phyloP scores from a whole-genome alignment of 2,888 invertebrate species.

The Agelastica alni region DNA sequence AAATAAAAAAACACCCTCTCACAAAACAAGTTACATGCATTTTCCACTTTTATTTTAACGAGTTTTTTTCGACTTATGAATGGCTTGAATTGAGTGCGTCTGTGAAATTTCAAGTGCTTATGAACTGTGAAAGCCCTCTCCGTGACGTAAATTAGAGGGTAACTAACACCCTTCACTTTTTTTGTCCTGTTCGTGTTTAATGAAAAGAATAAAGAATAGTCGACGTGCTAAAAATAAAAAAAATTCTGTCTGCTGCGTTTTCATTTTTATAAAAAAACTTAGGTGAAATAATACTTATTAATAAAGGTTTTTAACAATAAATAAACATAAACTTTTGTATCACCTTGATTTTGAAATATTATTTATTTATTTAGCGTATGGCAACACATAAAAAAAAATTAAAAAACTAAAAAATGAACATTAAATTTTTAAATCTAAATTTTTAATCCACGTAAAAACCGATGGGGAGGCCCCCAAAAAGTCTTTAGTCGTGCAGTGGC shows the following conservation, averaged over 20 bases:
- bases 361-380: no score
- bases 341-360: no score
- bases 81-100: slow-evolving; percentile 11
- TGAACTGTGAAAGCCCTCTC: slow-evolving; percentile 15
- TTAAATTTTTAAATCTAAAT: no score
- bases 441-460: no score
- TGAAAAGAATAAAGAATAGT: slow-evolving; percentile 10
- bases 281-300: no score
- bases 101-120: slow-evolving; percentile 17
- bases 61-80: slow-evolving; percentile 7
- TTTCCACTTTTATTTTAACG: slow-evolving; percentile 11
- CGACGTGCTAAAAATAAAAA: slow-evolving; percentile 7
- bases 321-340: no score
- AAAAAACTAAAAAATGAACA: no score
- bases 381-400: no score
- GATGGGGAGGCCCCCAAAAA: no score
- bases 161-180: slow-evolving; percentile 19
- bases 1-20: background rate
- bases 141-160: slow-evolving; percentile 17
- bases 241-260: background rate
- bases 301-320: no score
- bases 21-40: slow-evolving; percentile 4
- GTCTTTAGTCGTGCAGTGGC: no score
- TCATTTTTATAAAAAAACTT: no score
- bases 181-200: slow-evolving; percentile 16